Evolutionary conservation across 2,888 invertebrate genomes (phyloP).

Genomic region (Ophraella communa): DNA sequence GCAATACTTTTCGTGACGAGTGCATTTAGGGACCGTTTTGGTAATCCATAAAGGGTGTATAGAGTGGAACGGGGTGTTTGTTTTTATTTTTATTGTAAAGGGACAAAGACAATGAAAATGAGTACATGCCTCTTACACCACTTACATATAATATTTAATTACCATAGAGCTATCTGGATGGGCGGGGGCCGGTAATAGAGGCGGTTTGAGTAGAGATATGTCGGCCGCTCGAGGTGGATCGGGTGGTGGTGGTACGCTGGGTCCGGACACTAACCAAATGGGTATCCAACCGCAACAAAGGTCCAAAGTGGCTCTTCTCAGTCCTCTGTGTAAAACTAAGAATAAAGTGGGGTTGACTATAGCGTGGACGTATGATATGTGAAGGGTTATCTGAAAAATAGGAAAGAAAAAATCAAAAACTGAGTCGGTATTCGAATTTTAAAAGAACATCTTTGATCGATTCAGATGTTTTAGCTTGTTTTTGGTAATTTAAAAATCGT

Average conservation of each 20-base stretch:
- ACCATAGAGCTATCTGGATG: slow-evolving; percentile 63
- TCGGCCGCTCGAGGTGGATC: slow-evolving; percentile 65
- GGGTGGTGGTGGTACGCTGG: slow-evolving; percentile 67
- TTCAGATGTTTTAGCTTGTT: too few species aligned
- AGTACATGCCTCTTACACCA: slow-evolving; percentile 54
- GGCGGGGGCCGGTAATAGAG: slow-evolving; percentile 63
- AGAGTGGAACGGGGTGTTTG: too few species aligned
- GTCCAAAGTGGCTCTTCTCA: slow-evolving; percentile 74
- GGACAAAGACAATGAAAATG: slow-evolving; percentile 21
- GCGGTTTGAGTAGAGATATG: slow-evolving; percentile 69
- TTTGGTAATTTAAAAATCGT: too few species aligned
- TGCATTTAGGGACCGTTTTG: too few species aligned
- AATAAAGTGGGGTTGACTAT: slow-evolving; percentile 84
- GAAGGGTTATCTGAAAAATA: slow-evolving; percentile 82
- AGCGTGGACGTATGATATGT: slow-evolving; percentile 87
- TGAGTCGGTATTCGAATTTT: too few species aligned
- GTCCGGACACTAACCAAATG: slow-evolving; percentile 53
- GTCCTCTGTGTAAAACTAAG: slow-evolving; percentile 77
- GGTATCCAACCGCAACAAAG: slow-evolving; percentile 72
- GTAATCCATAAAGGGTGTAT: too few species aligned
- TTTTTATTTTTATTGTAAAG: too few species aligned
- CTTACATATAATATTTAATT: slow-evolving; percentile 65
- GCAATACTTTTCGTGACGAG: too few species aligned
- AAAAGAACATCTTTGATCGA: too few species aligned
- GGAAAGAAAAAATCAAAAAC: too few species aligned